phyloP scores from a whole-genome alignment of 2,113 vertebrate species.

The Cricetomys ansorgei region DNA sequence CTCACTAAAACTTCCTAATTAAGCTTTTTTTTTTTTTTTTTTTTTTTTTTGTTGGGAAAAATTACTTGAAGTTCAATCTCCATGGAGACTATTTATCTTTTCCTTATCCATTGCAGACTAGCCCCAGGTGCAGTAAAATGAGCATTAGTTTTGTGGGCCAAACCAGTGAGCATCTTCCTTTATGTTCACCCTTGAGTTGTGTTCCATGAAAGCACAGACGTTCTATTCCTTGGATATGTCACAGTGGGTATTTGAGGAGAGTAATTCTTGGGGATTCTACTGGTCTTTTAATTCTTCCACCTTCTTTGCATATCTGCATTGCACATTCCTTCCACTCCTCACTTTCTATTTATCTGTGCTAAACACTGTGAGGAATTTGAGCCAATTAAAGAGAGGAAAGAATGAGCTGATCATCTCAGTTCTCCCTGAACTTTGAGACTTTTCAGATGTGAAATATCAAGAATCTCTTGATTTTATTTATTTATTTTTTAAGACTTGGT shows the following conservation, averaged over 20 bases:
- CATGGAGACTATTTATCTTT: neutral
- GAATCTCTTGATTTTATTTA: neutral
- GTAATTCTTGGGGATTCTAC: too few relatives aligned
- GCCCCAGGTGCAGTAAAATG: neutral
- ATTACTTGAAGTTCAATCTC: neutral
- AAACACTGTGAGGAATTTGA: neutral
- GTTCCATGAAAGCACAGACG: neutral
- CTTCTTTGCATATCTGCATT: neutral
- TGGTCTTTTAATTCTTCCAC: neutral
- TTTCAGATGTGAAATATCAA: neutral
- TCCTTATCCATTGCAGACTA: neutral
- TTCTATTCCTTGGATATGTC: neutral
- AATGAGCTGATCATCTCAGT: neutral
- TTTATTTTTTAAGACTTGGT: neutral
- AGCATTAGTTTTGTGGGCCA: neutral
- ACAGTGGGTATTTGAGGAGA: neutral
- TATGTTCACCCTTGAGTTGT: neutral
- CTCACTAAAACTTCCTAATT: neutral
- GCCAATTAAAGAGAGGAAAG: neutral
- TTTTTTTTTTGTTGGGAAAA: conserved; percentile 21
- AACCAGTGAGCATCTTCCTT: neutral
- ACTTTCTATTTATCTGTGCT: neutral
- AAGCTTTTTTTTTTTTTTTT: too few relatives aligned
- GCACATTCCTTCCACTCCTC: neutral
- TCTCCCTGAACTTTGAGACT: neutral